Conservation (phyloP, 2,888 invertebrate genomes). For the Synanthedon formicaeformis region DNA sequence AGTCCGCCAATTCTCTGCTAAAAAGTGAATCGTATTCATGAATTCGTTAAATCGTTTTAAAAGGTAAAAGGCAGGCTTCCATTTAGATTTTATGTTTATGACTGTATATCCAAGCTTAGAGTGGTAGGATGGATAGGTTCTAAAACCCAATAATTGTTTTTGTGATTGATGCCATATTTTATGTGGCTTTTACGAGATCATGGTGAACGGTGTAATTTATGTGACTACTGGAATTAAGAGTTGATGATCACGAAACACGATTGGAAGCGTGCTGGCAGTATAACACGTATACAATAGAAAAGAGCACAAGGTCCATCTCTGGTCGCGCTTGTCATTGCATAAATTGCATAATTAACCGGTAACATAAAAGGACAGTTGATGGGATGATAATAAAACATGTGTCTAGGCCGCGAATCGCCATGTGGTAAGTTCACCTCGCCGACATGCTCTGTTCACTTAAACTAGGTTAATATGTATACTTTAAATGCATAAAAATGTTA, state of each 20-base stretch:
- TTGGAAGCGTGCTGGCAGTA: conserved; percentile 19
- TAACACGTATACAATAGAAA: conserved; percentile 50
- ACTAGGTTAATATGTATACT: background rate
- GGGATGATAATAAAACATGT: conserved; percentile 13
- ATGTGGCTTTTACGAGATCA: too few species aligned
- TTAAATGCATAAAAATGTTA: too few species aligned
- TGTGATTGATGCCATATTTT: too few species aligned
- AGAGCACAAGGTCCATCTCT: conserved; percentile 51
- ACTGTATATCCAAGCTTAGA: too few species aligned
- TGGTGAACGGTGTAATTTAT: conserved; percentile 1
- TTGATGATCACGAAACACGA: conserved; percentile 26
- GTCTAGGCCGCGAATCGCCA: background rate
- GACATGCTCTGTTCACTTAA: background rate
- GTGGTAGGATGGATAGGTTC: too few species aligned
- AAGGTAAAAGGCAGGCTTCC: too few species aligned
- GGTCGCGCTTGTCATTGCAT: conserved; percentile 20
- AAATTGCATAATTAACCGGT: conserved; percentile 47
- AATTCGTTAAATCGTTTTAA: too few species aligned
- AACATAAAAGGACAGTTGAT: conserved; percentile 47
- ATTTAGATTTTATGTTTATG: too few species aligned
- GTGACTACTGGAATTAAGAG: conserved; percentile 10
- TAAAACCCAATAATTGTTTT: too few species aligned
- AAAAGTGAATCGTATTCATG: too few species aligned
- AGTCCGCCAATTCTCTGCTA: too few species aligned
- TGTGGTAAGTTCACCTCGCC: background rate